Percentiles rank a stretch among this genome's conserved stretches.
These are phyloP conservation scores for Crotalus helleri DNA, from an alignment of 2,113 vertebrate species.

Conservation along the genomic window DNA sequence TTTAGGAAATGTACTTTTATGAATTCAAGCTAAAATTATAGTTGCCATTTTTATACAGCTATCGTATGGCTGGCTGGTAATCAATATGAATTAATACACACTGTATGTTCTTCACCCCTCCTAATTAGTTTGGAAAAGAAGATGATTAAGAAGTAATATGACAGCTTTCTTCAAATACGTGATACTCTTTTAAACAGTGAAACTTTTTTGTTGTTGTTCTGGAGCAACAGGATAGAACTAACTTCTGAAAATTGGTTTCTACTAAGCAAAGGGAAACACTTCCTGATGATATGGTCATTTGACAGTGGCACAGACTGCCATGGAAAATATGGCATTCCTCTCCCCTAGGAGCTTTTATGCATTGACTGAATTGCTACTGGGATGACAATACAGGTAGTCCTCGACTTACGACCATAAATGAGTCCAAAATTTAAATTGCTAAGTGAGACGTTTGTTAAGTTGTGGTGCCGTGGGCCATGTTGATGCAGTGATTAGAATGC, in stretches of 20 bases:
- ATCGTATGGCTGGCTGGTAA: background rate
- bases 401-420: background rate
- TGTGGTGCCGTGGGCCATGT: no score
- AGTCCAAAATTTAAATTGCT: background rate
- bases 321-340: background rate
- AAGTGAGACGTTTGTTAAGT: background rate
- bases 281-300: background rate
- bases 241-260: background rate
- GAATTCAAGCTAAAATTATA: background rate
- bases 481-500: no score
- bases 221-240: background rate
- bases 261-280: background rate
- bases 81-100: background rate
- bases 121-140: background rate
- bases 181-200: background rate
- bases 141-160: background rate
- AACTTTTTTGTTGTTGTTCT: background rate
- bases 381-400: background rate
- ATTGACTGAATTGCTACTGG: background rate
- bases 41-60: background rate
- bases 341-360: background rate
- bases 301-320: background rate
- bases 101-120: background rate
- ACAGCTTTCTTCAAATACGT: background rate
- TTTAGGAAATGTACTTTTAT: background rate